Evolutionary conservation across 2,797 vertebrate species (phyloP).

Genomic region (Oryzias sinensis): DNA sequence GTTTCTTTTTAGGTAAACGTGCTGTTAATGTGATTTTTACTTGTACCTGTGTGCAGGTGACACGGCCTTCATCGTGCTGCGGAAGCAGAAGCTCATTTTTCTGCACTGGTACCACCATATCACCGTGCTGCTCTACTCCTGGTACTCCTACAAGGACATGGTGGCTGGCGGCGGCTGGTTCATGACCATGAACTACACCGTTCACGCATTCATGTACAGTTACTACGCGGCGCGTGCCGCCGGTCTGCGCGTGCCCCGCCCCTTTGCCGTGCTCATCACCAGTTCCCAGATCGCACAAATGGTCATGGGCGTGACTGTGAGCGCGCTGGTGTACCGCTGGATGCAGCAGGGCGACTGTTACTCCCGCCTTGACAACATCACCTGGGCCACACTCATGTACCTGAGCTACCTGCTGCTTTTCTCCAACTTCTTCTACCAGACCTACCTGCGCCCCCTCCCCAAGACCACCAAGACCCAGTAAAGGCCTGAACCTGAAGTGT

Average conservation of each 20-base stretch:
- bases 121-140: slow-evolving; percentile 82
- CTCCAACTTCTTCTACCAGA: slow-evolving; percentile 77
- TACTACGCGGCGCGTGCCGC: slow-evolving; percentile 81
- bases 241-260: slow-evolving; percentile 60
- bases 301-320: slow-evolving; percentile 70
- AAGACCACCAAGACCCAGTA: slow-evolving; percentile 9
- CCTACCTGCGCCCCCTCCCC: slow-evolving; percentile 67
- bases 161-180: slow-evolving; percentile 82
- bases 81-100: slow-evolving; percentile 85
- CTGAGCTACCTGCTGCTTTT: slow-evolving; percentile 85
- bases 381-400: slow-evolving; percentile 79
- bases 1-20: too few species aligned
- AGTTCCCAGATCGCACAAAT: slow-evolving; percentile 83
- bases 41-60: slow-evolving; percentile 71
- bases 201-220: slow-evolving; percentile 85
- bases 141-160: slow-evolving; percentile 80
- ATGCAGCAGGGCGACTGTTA: slow-evolving; percentile 68
- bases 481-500: too few species aligned
- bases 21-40: too few species aligned
- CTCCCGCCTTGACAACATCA: slow-evolving; percentile 61
- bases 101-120: slow-evolving; percentile 90
- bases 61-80: slow-evolving; percentile 82
- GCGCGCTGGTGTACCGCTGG: slow-evolving; percentile 74
- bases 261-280: slow-evolving; percentile 79
- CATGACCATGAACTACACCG: slow-evolving; percentile 83